Evolutionary conservation across 2,113 vertebrate species (phyloP), one percentile per base, ranked within the genome.

Genomic region (Notechis scutatus): DNA sequence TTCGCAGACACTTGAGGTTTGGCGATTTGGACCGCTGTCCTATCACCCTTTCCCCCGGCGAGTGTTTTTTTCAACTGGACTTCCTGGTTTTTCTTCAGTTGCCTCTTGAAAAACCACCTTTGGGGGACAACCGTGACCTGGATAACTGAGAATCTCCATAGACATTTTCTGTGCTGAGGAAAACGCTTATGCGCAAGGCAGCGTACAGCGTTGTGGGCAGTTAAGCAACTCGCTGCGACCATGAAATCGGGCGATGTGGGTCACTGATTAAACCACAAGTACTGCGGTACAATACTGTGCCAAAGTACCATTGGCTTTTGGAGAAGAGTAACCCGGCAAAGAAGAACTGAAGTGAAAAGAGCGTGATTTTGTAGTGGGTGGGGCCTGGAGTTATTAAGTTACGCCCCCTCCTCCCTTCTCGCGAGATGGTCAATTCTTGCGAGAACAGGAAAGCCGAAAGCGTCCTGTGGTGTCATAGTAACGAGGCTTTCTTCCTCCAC

Each of bases 331-430:
- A 81, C 1, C 6, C 15, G n/a, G n/a, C 69, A 9, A 81, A 39
- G 50, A 85, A 4, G 21, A 54, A 3, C 14, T 39, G n/a, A 42
- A 89, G 14, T 21, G 26, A 87, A 87, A 5, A 45, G 7, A 26
- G 61, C 18, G 3, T 9, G 21, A 34, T 0, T 26, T 39, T 24
- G 11, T 29, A 2, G 14, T 7, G 7, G 54, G 23, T 3, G 39
- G n/a, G 52, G 24, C 14, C 23, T 5, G 11, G 23, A n/a, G 56
- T 6, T n/a, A 52, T 0, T 4, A 0, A 29, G 0, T 20, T 5
- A 1, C 15, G 8, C 39, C 12, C 0, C 3, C 20, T 24, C 15
- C 6, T 3, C 69, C 3, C 52, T 59, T 59, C 54, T 85, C 54
- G 15, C 55, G 54, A 29, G 88, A 59, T 39, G 59, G 55, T 12